phyloP scores from a whole-genome alignment of 2,113 vertebrate genomes.

The Heloderma charlesbogerti region DNA sequence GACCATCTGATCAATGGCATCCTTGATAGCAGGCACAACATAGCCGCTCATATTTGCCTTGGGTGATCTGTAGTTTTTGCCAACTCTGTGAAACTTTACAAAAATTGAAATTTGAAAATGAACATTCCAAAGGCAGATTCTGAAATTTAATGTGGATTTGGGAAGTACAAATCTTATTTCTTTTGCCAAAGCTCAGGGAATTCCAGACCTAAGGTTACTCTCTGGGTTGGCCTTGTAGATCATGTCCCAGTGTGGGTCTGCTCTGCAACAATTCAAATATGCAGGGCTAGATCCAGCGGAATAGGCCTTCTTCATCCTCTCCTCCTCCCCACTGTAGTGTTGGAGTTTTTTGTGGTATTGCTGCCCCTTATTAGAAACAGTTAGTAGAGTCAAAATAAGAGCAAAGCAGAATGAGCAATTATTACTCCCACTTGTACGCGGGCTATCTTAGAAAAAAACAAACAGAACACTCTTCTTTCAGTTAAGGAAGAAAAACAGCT shows the following conservation, averaged over 20 bases:
- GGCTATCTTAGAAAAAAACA: too few relatives aligned
- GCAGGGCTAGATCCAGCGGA: too few relatives aligned
- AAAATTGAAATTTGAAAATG: background rate
- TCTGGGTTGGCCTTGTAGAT: background rate
- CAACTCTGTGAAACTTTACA: constrained; percentile 38
- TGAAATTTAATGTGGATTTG: background rate
- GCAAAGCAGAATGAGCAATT: too few relatives aligned
- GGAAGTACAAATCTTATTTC: background rate
- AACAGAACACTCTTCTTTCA: too few relatives aligned
- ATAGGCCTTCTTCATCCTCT: too few relatives aligned
- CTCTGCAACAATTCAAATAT: background rate
- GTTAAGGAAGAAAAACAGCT: too few relatives aligned
- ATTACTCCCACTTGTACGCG: too few relatives aligned
- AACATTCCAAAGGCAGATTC: background rate
- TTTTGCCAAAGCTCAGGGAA: background rate
- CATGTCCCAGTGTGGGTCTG: background rate
- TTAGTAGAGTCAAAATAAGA: too few relatives aligned
- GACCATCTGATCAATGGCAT: background rate
- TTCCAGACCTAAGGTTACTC: background rate
- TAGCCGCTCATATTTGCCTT: constrained; percentile 9
- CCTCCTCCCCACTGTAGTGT: too few relatives aligned
- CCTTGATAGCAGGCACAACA: background rate
- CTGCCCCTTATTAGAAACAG: too few relatives aligned
- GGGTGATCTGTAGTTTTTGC: background rate
- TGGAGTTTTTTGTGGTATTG: too few relatives aligned